Conservation (phyloP, 1,140 invertebrate species). For the Coelopa frigida region DNA sequence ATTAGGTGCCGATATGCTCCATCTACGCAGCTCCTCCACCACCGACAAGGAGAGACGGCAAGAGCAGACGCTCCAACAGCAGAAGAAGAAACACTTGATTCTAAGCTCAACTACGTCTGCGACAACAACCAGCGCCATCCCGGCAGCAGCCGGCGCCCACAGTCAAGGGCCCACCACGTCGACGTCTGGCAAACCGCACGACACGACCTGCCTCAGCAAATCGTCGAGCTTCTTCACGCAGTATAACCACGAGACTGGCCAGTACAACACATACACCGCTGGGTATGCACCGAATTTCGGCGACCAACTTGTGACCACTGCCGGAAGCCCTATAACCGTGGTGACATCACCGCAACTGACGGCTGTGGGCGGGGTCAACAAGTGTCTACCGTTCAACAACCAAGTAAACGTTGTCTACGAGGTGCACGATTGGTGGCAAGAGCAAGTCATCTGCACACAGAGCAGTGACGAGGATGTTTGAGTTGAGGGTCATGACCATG, state of each 20-base stretch:
- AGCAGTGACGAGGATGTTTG: conserved; percentile 51
- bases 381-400: conserved; percentile 41
- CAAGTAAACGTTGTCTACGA: conserved; percentile 52
- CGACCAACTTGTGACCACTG: conserved; percentile 16
- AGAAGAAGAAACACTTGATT: conserved; percentile 41
- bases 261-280: too few species aligned
- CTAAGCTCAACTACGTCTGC: too few species aligned
- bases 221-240: neutral
- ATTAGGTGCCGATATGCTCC: too few species aligned
- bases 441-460: conserved; percentile 54
- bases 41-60: conserved; percentile 64
- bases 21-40: too few species aligned
- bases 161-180: conserved; percentile 34
- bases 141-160: too few species aligned
- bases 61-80: too few species aligned
- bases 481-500: too few species aligned
- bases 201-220: neutral
- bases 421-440: conserved; percentile 59
- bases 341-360: neutral
- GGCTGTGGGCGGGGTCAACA: too few species aligned
- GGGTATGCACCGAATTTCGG: conserved; percentile 32
- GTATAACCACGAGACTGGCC: conserved; percentile 25
- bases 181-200: conserved; percentile 28
- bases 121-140: too few species aligned
- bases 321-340: neutral